These are phyloP conservation scores for Desoria tigrina DNA, from an alignment of 2,888 invertebrate species.

Conservation along the genomic window DNA sequence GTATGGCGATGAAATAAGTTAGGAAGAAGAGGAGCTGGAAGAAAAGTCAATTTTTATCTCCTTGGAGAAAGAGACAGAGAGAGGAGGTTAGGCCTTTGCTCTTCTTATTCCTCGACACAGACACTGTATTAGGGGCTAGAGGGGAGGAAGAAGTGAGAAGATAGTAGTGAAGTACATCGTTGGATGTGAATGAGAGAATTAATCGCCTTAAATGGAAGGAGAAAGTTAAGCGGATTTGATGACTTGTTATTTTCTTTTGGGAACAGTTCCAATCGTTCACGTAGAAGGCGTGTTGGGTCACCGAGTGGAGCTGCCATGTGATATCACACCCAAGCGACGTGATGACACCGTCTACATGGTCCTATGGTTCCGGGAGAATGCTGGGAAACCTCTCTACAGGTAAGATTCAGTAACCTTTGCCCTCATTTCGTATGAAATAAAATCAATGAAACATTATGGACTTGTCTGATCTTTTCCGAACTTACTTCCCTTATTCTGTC, in stretches of 20 bases:
- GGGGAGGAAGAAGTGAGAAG: neutral
- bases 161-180: neutral
- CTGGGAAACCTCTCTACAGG: conserved; percentile 83
- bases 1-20: conserved; percentile 1
- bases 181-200: conserved; percentile 30
- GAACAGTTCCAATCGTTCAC: conserved; percentile 76
- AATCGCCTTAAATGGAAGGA: conserved; percentile 32
- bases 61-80: neutral
- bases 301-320: conserved; percentile 81
- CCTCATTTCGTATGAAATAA: neutral
- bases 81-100: too few relatives aligned
- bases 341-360: conserved; percentile 85
- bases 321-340: conserved; percentile 75
- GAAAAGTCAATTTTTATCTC: conserved; percentile 9
- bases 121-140: too few relatives aligned
- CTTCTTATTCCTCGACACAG: too few relatives aligned
- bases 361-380: conserved; percentile 80
- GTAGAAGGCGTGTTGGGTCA: conserved; percentile 79
- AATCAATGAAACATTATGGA: too few relatives aligned
- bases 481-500: too few relatives aligned
- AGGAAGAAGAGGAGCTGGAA: neutral
- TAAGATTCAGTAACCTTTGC: conserved; percentile 57
- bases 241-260: conserved; percentile 45
- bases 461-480: too few relatives aligned
- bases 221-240: conserved; percentile 32